Base-by-base conservation (phyloP, 1,140 invertebrate species). In the Papilio dardanus region DNA sequence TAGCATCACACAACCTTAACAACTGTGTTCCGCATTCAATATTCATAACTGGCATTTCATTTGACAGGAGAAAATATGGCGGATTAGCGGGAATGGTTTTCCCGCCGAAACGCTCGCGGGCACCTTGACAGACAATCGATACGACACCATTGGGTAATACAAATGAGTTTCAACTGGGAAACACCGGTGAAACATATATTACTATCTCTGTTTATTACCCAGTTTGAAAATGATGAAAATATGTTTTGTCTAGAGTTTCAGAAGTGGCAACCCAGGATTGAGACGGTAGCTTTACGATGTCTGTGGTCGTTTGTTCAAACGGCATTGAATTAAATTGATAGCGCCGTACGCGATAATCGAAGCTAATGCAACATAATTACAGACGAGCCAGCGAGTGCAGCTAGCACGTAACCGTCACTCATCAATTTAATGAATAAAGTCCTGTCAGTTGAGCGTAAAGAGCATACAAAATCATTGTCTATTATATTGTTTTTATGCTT, bases 281-380 rank as follows among this genome's bases (percentile, higher is more conserved):
- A 81, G 76, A 84, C 77, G 68, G 82, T 84, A 83, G 82, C 81
- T 75, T 21, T 37, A 62, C 76, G 69, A 71, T 81, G 75, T 79
- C 74, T 77, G 71, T 67, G 65, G 80, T 80, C 74, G 81, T 87
- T 83, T 81, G 80, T 77, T 80, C 82, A 86, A 86, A 86, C 82
- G 83, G 81, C 83, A 86, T 83, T 87, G 83, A 84, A 87, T 89
- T 89, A 87, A 86, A 88, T 87, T 86, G 84, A 88, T 89, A 83
- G 83, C 76, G 74, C 62, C 71, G 76, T 87, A 85, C 76, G 75
- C 82, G 81, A 83, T 89, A 86, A 85, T 86, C 62, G 78, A 78
- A 62, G 77, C 80, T 88, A 86, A 87, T 86, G 79, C 77, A 79
- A 78, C 75, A 76, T 86, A 87, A 89, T 88, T 86, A 83, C 80